Percentiles rank a stretch among this genome's conserved stretches.
phyloP scores from a whole-genome alignment of 1,140 invertebrate species.

The Hycleus phaleratus region DNA sequence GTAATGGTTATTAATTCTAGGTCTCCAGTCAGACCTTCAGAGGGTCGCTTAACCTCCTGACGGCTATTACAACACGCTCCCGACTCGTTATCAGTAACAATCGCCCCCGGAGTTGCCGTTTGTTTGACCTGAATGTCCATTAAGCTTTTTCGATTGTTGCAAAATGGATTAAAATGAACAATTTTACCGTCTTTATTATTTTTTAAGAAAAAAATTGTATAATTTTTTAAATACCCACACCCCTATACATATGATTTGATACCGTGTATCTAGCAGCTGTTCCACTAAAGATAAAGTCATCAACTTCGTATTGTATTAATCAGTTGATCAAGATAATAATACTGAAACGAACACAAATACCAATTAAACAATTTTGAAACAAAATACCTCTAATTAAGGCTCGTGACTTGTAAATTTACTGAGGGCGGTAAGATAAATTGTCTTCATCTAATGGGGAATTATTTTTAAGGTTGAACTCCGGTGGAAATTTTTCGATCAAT shows the following conservation, averaged over 20 bases:
- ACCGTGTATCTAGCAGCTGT: conserved; percentile 7
- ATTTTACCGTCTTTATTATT: neutral
- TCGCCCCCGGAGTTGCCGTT: conserved; percentile 29
- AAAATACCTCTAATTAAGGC: conserved; percentile 20
- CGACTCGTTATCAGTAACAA: conserved; percentile 33
- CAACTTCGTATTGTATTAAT: conserved; percentile 18
- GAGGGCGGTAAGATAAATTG: conserved; percentile 12
- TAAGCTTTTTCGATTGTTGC: conserved; percentile 14
- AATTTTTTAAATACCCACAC: too few relatives aligned
- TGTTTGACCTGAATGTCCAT: conserved; percentile 31
- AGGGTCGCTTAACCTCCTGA: conserved; percentile 24
- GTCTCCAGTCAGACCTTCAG: conserved; percentile 20
- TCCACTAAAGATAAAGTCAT: conserved; percentile 17
- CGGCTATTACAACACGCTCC: conserved; percentile 29
- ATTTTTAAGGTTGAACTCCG: neutral
- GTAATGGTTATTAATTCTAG: conserved; percentile 32
- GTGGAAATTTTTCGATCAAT: too few relatives aligned
- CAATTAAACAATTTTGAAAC: conserved; percentile 16
- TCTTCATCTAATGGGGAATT: conserved; percentile 10
- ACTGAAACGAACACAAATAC: conserved; percentile 16
- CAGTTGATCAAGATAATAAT: conserved; percentile 16
- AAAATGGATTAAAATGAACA: conserved; percentile 20
- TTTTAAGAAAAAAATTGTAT: too few relatives aligned
- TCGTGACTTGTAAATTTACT: conserved; percentile 20
- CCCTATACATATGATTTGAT: neutral